A percentile compares a stretch with the other conserved stretches of the same genome.
Conservation (phyloP, 2,113 vertebrate species). For the Lampris incognitus region DNA sequence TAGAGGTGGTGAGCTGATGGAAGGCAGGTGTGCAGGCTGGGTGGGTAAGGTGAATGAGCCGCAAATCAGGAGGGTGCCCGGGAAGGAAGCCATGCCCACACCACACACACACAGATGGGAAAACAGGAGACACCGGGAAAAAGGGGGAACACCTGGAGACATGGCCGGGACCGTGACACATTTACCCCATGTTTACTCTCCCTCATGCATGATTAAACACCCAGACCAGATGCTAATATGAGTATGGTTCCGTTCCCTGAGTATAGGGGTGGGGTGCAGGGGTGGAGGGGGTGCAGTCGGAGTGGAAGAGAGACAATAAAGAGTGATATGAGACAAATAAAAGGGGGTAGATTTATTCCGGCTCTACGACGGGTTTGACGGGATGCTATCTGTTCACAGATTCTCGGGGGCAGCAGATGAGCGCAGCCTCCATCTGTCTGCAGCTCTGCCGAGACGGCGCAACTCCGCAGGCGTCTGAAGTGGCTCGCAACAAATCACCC, state of each 20-base stretch:
- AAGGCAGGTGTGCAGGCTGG: no score
- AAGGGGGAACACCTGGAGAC: no score
- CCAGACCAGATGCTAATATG: conserved; percentile 21
- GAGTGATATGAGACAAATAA: background rate
- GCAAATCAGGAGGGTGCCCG: no score
- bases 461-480: conserved; percentile 6
- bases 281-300: background rate
- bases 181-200: conserved; percentile 43
- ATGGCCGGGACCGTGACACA: background rate
- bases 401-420: background rate
- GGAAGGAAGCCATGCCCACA: no score
- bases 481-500: background rate
- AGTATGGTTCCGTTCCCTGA: conserved; percentile 29
- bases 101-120: no score
- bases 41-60: no score
- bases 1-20: no score
- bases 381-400: conserved; percentile 10
- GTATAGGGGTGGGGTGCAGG: background rate
- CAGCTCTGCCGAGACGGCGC: background rate
- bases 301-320: background rate
- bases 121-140: no score
- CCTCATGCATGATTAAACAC: conserved; percentile 28
- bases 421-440: conserved; percentile 20
- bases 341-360: background rate
- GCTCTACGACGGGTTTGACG: background rate